phyloP scores from a whole-genome alignment of 2,797 vertebrate species.

The Neopelma chrysocephalum region DNA sequence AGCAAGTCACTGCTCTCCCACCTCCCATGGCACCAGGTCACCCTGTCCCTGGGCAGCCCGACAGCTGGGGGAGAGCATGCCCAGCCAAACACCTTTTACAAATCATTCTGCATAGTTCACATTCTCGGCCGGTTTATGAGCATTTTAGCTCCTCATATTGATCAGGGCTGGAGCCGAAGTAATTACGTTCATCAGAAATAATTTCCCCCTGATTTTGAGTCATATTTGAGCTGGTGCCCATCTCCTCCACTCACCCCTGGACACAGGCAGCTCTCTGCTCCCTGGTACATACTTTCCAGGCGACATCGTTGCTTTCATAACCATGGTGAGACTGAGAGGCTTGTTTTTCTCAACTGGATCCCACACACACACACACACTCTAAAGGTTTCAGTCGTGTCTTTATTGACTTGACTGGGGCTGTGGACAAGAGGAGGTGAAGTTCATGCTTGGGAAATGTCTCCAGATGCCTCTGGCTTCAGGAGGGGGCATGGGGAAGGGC shows the following conservation, averaged over 20 bases:
- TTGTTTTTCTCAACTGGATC: constrained; percentile 57
- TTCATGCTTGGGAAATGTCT: background rate
- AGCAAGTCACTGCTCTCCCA: background rate
- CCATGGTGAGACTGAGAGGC: background rate
- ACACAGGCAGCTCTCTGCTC: constrained; percentile 40
- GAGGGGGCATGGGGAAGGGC: background rate
- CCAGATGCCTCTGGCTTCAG: background rate
- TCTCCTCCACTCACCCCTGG: background rate
- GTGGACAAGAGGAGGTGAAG: background rate
- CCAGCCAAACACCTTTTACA: constrained; percentile 65
- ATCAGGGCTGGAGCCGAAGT: constrained; percentile 68
- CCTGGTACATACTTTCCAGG: constrained; percentile 67
- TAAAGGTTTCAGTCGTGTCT: background rate
- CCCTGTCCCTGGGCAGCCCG: constrained; percentile 4
- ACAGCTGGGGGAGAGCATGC: background rate
- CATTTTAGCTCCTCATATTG: constrained; percentile 54
- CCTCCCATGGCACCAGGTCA: background rate
- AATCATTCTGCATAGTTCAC: constrained; percentile 54
- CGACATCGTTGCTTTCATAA: constrained; percentile 66
- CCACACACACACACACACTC: background rate
- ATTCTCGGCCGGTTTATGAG: constrained; percentile 65
- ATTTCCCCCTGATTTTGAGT: constrained; percentile 70
- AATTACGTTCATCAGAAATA: constrained; percentile 68
- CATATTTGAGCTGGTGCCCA: constrained; percentile 46
- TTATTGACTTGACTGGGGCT: constrained; percentile 20